A percentile compares a stretch with the other conserved stretches of the same genome.
phyloP scores from a whole-genome alignment of 1,140 invertebrate genomes.

The Bombus vancouverensis region DNA sequence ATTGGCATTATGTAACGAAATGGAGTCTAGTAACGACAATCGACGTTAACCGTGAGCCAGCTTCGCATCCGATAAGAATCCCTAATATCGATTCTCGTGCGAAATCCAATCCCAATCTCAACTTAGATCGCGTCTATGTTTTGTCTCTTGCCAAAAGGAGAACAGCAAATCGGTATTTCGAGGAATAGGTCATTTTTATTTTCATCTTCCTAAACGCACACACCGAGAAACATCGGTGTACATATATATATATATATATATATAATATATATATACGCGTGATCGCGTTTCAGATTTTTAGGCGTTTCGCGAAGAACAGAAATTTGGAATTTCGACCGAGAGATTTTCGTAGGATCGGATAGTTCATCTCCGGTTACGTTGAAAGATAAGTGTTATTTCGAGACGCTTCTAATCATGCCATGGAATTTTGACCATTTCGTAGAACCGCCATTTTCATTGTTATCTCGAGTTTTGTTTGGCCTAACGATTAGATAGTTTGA shows the following conservation, averaged over 20 bases:
- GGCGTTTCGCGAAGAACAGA: too few species aligned
- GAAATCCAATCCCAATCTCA: too few species aligned
- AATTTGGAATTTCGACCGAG: not conserved
- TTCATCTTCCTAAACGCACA: too few species aligned
- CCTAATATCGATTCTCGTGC: not conserved
- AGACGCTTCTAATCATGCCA: not conserved
- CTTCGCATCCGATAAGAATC: constrained; percentile 8
- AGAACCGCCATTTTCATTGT: not conserved
- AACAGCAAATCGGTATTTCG: too few species aligned
- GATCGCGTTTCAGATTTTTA: not conserved
- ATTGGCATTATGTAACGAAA: constrained; percentile 70
- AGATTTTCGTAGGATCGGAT: not conserved
- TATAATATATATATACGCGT: too few species aligned
- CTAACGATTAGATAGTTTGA: not conserved
- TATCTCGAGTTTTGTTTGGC: constrained; percentile 4
- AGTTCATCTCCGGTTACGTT: not conserved
- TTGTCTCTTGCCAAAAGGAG: too few species aligned
- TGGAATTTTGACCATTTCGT: not conserved
- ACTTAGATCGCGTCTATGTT: too few species aligned
- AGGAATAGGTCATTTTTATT: too few species aligned
- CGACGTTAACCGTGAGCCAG: constrained; percentile 25
- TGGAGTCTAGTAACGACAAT: constrained; percentile 32
- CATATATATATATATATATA: too few species aligned
- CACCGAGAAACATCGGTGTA: too few species aligned
- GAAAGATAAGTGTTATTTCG: not conserved